Base-by-base conservation (phyloP, 2,888 invertebrate species). In the Drosophila testacea region DNA sequence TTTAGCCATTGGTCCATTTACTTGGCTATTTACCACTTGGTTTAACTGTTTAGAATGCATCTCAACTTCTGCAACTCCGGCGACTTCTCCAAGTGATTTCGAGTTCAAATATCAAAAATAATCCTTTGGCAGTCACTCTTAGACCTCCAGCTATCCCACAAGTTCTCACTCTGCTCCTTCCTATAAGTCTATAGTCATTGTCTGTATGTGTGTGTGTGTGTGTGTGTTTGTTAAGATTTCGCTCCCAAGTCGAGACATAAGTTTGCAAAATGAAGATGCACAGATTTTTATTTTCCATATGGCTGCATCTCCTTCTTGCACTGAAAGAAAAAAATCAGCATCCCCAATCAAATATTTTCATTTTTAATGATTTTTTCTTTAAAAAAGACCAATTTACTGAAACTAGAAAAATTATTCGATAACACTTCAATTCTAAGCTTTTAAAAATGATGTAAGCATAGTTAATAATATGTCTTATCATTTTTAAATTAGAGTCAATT, bases 21-120 rank as follows among this genome's bases (percentile, higher is more conserved):
- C 63, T 48, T 71, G 62, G 59, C 61, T 61, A 68, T 64, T 79
- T 76, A 66, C 67, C 60, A 63, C 75, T 64, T 44, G 66, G 32
- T 41, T 57, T 55, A 71, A 72, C 56, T 44, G 57, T 61, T 76
- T 61, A 42, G 57, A 61, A 62, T 62, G 51, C 44, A 46, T 41
- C 38, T 38, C 68, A 47, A 36, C 30, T 32, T n/a, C 51, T 22
- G 30, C 44, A 10, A 16, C 30, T 44, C n/a, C 48, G 11, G 44
- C 56, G 46, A 47, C 11, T 57, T 36, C 28, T 11, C 28, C 30
- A 10, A 42, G 28, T 30, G n/a, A 44, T 22, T 44, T 11, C 38
- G 16, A 47, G 38, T 9, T 36, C 54, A 62, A 54, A 62, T 36
- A 44, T 54, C 42, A 46, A 41, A 52, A 36, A 51, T 56, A 46